Conservation (phyloP, 2,797 vertebrate species). For the Morelia viridis region DNA sequence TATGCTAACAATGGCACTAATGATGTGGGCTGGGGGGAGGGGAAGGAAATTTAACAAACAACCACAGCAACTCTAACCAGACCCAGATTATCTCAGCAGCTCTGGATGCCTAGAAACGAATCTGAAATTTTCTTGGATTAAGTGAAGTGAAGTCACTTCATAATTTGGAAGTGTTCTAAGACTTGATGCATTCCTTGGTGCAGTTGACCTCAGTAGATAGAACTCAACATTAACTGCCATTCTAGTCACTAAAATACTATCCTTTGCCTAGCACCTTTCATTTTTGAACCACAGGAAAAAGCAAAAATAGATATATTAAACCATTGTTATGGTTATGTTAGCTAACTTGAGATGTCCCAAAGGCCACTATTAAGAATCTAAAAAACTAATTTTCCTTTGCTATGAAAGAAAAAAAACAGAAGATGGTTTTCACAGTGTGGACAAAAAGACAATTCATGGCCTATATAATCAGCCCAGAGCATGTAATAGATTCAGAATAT, state of each 20-base stretch:
- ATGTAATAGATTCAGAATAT: not conserved
- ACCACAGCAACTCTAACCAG: constrained; percentile 12
- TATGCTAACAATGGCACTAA: constrained; percentile 13
- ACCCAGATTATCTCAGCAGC: constrained; percentile 1
- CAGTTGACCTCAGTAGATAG: not conserved
- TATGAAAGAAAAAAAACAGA: not conserved
- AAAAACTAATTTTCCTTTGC: not conserved
- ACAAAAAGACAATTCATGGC: not conserved
- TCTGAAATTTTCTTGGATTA: constrained; percentile 11
- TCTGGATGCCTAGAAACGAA: rapidly evolving
- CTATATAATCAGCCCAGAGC: not conserved
- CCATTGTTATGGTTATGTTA: not conserved
- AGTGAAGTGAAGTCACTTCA: not conserved
- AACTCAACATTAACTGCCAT: not conserved
- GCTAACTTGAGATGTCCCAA: not conserved
- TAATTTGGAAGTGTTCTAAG: rapidly evolving
- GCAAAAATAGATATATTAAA: not conserved
- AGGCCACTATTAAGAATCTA: not conserved
- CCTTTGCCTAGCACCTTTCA: not conserved
- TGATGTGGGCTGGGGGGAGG: not conserved
- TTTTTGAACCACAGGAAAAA: not conserved
- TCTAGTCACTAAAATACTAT: not conserved
- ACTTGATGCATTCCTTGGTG: not conserved
- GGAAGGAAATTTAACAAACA: constrained; percentile 13
- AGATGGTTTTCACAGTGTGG: not conserved